Evolutionary conservation across 2,888 invertebrate genomes (phyloP), one percentile per base, ranked within the genome.

Genomic region (Nematopogon swammerdamellus): DNA sequence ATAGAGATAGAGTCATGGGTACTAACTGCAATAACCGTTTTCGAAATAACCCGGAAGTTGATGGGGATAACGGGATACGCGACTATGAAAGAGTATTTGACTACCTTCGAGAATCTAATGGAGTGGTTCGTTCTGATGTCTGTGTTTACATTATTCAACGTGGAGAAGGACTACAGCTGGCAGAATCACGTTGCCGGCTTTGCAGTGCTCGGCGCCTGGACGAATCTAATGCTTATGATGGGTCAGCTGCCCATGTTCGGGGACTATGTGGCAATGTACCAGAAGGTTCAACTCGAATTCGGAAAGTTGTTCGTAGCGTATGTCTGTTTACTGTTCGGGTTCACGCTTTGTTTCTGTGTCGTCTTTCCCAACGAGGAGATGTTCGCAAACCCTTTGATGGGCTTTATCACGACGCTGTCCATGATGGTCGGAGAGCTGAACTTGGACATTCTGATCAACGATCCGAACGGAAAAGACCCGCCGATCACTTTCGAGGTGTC

Each of bases 351-450:
- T 60, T 93, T 93, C 63, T 92, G 91, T 67, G 91, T 93, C 0
- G 88, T 93, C 49, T 93, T 92, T 64, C 92, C 92, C 0, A 86
- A 88, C 48, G 89, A 89, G 18, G 87, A 89, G 47, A 88, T 89
- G 52, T 92, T 92, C 68, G 86, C 89, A 2, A 91, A 91, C 67
- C 92, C 92, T 0, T 83, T 92, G 50, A 89, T 91, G 70, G 91
- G 91, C 4, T 84, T 92, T 48, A 91, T 92, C 17, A 89, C 90
- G 46, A 90, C 91, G 0, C 64, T 92, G 49, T 91, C 91, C 0
- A 92, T 92, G 92, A 92, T 92, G 92, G 91, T 91, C 0, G 92
- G 92, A 1, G 92, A 92, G 64, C 71, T 92, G 49, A 90, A 89
- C 62, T 73, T 92, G 43, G 88, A 88, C 57, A 82, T 91, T 48